Percentiles rank a stretch among this genome's conserved stretches.
These are phyloP conservation scores for Heteropelma amictum DNA, from an alignment of 2,888 invertebrate genomes.

Conservation along the genomic window DNA sequence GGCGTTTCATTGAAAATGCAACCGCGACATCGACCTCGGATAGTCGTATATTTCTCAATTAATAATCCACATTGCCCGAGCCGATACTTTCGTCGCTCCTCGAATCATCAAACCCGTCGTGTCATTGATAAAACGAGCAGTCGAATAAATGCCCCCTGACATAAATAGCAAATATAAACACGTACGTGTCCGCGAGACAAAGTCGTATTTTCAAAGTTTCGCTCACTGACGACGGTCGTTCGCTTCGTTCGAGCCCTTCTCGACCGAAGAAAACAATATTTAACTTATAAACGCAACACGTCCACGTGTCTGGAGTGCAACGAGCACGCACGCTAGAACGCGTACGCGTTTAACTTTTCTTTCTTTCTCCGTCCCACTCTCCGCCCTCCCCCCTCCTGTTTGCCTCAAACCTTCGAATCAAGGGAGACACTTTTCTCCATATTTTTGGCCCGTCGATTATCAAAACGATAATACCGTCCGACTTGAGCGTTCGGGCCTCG, in stretches of 20 bases:
- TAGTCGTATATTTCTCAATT: background rate
- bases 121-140: background rate
- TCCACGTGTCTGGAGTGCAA: conserved; percentile 7
- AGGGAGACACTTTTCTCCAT: conserved; percentile 16
- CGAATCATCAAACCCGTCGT: background rate
- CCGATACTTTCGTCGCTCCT: background rate
- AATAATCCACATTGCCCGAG: background rate
- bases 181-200: background rate
- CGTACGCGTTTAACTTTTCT: conserved; percentile 59
- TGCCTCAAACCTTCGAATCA: background rate
- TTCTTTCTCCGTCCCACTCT: background rate
- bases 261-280: background rate
- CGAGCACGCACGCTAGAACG: conserved; percentile 69
- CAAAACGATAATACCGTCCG: conserved; percentile 71
- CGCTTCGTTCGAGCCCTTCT: background rate
- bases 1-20: no score
- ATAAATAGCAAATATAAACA: background rate
- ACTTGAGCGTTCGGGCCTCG: conserved; percentile 57
- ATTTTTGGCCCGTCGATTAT: conserved; percentile 67
- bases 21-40: background rate
- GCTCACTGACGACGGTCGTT: background rate
- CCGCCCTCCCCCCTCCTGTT: background rate
- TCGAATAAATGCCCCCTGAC: background rate
- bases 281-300: background rate
- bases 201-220: background rate